Evolutionary conservation across 2,797 vertebrate species (phyloP), one percentile per base, ranked within the genome.

Genomic region (Sebastiscus tertius): DNA sequence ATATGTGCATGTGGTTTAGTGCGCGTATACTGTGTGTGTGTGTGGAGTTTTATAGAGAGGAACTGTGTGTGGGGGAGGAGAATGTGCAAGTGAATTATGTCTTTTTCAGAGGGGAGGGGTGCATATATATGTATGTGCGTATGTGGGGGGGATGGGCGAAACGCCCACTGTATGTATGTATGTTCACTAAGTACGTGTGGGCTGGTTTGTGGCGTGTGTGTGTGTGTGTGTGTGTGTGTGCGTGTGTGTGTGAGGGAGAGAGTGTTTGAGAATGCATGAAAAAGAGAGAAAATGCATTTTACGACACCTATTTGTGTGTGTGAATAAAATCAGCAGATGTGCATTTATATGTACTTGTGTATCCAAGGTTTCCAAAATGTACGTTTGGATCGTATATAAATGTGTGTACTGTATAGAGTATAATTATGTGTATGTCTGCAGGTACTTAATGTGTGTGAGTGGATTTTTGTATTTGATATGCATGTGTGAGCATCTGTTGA

Each of bases 11-110:
- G 67, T 73, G 72, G 68, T 75, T 80, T 65, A 68, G 42, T 76
- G 61, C 74, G 58, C 72, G 54, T 77, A 9, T 22, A 42, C 7
- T 63, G 29, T 52, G 49, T 71, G 68, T 81, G 75, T 85, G 75
- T 81, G 77, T 84, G 77, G 26, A 87, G 86, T 93, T 91, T 90
- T 91, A 89, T 91, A 73, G 80, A 86, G 91, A 90, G 87, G 84
- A 93, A 91, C 81, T 85, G 87, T 87, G 87, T 89, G 90, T 93
- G 93, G 93, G 93, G 91, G 91, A 91, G 92, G 92, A 91, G 91
- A 89, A 91, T 80, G 91, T 92, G 78, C 87, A 93, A 93, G 92
- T 92, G 93, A 94, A 94, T 94, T 94, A 93, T 94, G 92, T 91
- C 94, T 94, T 92, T 94, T 94, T 89, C 88, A 86, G 77, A 86